Evolutionary conservation across 2,113 vertebrate species (phyloP), one percentile per base, ranked within the genome.

Genomic region (Gymnocephalus cernua): DNA sequence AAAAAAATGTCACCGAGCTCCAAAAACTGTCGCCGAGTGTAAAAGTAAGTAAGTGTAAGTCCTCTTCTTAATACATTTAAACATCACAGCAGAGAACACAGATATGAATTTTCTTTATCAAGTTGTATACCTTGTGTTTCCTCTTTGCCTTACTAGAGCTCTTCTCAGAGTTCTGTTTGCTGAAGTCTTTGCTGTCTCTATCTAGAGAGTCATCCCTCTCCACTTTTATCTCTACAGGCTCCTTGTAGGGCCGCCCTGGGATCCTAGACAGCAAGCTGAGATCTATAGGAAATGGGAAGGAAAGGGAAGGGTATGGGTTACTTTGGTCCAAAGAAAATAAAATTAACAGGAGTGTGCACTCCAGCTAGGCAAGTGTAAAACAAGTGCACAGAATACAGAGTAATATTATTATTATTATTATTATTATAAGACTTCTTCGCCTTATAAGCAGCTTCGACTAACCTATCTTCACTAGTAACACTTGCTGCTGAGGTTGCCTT

Each of bases 381-480:
- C n/a, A 58, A 69, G 12, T 10, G 21, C 25, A 25, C 13, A 57
- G 29, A 71, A 44, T 1, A 51, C 16, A 38, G 23, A n/a, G n/a
- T n/a, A n/a, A n/a, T n/a, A n/a, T n/a, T n/a, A n/a, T n/a, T n/a
- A n/a, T n/a, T n/a, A n/a, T n/a, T n/a, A n/a, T n/a, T n/a, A n/a
- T 38, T 50, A 32, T 47, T 51, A 11, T 19, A 50, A 32, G 6
- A n/a, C 10, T 7, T 14, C 4, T 11, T 11, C 2, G 38, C 10
- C 38, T 41, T 10, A 41, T 41, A 11, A 65, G 27, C 1, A 11
- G 23, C 45, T 74, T 64, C 0, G 0, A 92, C 91, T 73, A 13
- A 93, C 93, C 93, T 87, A 99, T 99, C 93, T 99, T 99, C 81
- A 99, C 98, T 74, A 99, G 95, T 70, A 99, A 95, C 64, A 93